Evolutionary conservation across 2,113 vertebrate genomes (phyloP), one percentile per base, ranked within the genome.

Genomic region (Maccullochella peelii): DNA sequence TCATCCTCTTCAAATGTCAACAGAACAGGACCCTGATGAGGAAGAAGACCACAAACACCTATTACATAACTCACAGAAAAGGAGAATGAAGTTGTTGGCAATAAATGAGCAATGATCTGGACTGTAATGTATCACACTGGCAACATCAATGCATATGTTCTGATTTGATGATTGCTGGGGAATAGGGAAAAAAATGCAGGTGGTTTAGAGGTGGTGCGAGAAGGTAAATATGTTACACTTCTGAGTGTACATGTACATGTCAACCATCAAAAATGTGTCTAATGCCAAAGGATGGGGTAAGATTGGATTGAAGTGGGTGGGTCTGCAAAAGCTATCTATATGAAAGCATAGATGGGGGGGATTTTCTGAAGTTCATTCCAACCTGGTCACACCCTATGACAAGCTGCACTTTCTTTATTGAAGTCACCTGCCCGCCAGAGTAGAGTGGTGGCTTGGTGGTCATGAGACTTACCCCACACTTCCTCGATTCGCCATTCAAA

Each of bases 1-100:
- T 71, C 94, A 85, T 97, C 95, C 49, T 97, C 97, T 86, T 97
- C 94, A 94, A 99, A 98, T 0, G 88, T 94, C 38, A 99, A 89
- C 73, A 92, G 68, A 68, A 95, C 75, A 0, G 94, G 93, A 52
- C 93, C 96, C 98, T 99, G 89, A n/a, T 36, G 73, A 73, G 40
- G 77, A 49, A 85, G 18, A 50, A 54, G 52, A n/a, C 1, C 70
- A 14, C 6, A 82, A n/a, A 84, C 14, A 16, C 0, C 18, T 6
- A 23, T 47, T 33, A 1, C 8, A 59, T 25, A 69, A 63, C 21
- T 54, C 4, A 15, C 20, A 59, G 8, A 63, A 9, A 1, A 6
- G 1, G 25, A 12, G 9, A 55, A 33, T 47, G 2, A 27, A 38
- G 10, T 18, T 11, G 3, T 5, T 42, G n/a, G n/a, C 58, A 78